A percentile compares a stretch with the other conserved stretches of the same genome.
Evolutionary conservation across 2,888 invertebrate species (phyloP).

Genomic region (Trachelus iudaicus): DNA sequence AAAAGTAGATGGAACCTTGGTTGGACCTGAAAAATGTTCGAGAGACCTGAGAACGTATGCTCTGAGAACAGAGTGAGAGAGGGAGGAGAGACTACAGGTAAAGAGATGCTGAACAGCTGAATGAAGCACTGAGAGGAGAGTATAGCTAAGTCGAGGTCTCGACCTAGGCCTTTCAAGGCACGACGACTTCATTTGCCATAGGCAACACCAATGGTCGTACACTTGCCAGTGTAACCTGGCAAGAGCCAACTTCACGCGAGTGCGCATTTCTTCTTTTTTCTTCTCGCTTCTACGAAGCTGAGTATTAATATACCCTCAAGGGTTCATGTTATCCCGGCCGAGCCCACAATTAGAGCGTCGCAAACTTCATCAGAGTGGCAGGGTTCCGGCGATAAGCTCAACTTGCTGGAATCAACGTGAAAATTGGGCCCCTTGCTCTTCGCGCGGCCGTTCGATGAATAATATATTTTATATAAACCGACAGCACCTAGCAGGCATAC

Average conservation of each 20-base stretch:
- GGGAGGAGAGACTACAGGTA: neutral
- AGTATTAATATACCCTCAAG: neutral
- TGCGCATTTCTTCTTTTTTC: neutral
- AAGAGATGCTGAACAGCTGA: neutral
- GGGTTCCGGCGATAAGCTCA: neutral
- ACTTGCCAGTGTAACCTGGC: neutral
- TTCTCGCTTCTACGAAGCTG: neutral
- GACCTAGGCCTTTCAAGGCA: neutral
- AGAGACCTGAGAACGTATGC: conserved; percentile 17
- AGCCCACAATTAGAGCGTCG: conserved; percentile 1
- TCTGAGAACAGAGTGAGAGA: conserved; percentile 3
- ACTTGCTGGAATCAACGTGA: conserved; percentile 1
- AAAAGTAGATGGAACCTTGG: neutral
- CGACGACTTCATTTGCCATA: neutral
- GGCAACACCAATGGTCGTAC: neutral
- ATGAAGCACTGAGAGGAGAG: neutral
- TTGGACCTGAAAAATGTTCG: neutral
- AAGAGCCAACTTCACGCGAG: neutral
- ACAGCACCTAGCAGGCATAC: neutral
- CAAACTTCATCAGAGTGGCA: neutral
- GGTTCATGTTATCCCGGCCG: neutral
- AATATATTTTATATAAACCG: neutral
- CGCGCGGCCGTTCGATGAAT: neutral
- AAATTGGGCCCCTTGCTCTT: neutral
- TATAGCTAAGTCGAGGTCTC: neutral